A percentile compares a stretch with the other conserved stretches of the same genome.
phyloP scores from a whole-genome alignment of 2,888 invertebrate genomes.

The Caenorhabditis angaria region DNA sequence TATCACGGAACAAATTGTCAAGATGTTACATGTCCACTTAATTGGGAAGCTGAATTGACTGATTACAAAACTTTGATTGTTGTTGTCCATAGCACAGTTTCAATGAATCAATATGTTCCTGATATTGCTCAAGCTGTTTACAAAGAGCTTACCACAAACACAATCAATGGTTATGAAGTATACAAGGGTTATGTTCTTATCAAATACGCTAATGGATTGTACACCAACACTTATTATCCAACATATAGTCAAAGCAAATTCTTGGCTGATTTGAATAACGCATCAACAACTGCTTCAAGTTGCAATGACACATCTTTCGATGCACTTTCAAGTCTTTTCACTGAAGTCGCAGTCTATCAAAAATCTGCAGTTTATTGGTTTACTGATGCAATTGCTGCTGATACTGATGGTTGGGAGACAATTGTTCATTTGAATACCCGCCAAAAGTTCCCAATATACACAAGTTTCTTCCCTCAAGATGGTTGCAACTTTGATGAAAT shows the following conservation, averaged over 20 bases:
- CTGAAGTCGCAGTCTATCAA: conserved; percentile 43
- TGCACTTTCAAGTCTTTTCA: conserved; percentile 41
- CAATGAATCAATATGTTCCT: conserved; percentile 47
- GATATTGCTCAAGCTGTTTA: conserved; percentile 36
- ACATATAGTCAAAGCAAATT: conserved; percentile 24
- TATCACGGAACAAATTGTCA: conserved; percentile 58
- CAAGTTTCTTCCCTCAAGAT: conserved; percentile 42
- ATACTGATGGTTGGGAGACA: conserved; percentile 50
- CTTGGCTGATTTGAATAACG: conserved; percentile 26
- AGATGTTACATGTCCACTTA: conserved; percentile 54
- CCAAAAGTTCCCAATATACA: conserved; percentile 54
- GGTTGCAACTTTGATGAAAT: conserved; percentile 48
- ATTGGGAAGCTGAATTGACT: conserved; percentile 49
- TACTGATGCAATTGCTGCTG: conserved; percentile 59
- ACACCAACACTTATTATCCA: conserved; percentile 36
- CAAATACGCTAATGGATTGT: conserved; percentile 45
- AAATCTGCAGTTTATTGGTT: conserved; percentile 63
- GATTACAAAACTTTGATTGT: conserved; percentile 57
- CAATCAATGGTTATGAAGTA: conserved; percentile 24
- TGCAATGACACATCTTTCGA: conserved; percentile 49
- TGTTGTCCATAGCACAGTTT: conserved; percentile 40
- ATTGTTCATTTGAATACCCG: conserved; percentile 54
- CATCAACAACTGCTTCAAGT: conserved; percentile 24
- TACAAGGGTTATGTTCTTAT: conserved; percentile 50
- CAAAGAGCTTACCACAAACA: conserved; percentile 28